Evolutionary conservation across 2,888 invertebrate genomes (phyloP), one percentile per base, ranked within the genome.

Genomic region (Lysandra coridon): DNA sequence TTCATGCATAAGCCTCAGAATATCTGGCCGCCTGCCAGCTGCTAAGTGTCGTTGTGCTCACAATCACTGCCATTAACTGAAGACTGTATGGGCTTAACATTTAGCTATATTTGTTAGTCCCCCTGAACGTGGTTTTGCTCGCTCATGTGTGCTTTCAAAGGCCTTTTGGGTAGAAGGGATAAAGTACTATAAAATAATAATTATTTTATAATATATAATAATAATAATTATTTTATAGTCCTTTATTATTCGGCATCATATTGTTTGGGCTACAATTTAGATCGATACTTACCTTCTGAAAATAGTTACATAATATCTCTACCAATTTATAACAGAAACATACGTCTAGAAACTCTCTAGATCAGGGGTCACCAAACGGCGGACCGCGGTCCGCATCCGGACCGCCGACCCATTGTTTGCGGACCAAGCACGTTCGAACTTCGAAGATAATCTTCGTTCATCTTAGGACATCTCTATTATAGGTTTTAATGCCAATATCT

Each of bases 41-140:
- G 33, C 30, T 57, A 76, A 76, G 76, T 76, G 76, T 76, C 76
- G 76, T 76, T 76, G 57, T 57, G 76, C 33, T 76, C 49, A 49
- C 76, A 30, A 76, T 76, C 57, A 14, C 33, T 57, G 76, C 53
- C 76, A 53, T 76, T 49, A n/a, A 75, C n/a, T 14, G 64, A 30
- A 23, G 30, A 12, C 64, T 30, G 64, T 64, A 30, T 64, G 12
- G 64, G 64, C 64, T 64, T 64, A 64, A 30, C 64, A 30, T 64
- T 64, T 64, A 30, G 10, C 23, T 64, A 64, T 23, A 64, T 23
- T 23, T 23, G 23, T 64, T 23, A 7, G 10, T 64, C 23, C 23
- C 23, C 23, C 23, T 64, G 62, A 62, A 62, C 10, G 12, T 64
- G 64, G 62, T 57, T 23, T 62, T 62, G 2, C 10, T 7, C 23